A percentile compares a stretch with the other conserved stretches of the same genome.
These are phyloP conservation scores for Tenrec ecaudatus DNA, from an alignment of 2,113 vertebrate species.

Conservation along the genomic window DNA sequence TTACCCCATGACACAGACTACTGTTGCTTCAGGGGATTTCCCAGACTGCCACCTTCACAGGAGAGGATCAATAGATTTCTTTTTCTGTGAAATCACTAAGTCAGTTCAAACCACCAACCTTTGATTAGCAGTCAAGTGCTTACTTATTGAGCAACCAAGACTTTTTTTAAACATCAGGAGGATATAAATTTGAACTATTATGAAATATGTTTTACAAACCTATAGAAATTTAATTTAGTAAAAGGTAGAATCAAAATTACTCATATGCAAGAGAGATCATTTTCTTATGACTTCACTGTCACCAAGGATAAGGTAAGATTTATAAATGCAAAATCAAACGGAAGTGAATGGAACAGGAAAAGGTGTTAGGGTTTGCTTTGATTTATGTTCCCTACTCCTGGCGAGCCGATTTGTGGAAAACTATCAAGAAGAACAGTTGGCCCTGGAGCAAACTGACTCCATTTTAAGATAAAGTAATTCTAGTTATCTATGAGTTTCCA, in stretches of 20 bases:
- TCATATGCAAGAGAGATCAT: not conserved
- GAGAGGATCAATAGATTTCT: too few relatives aligned
- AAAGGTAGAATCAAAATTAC: not conserved
- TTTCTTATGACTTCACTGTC: not conserved
- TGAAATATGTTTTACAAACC: too few relatives aligned
- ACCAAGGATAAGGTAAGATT: not conserved
- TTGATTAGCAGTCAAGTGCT: too few relatives aligned
- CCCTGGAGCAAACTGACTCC: slow-evolving; percentile 65
- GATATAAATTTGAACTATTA: too few relatives aligned
- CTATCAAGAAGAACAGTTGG: slow-evolving; percentile 65
- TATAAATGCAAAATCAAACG: not conserved
- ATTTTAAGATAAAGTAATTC: slow-evolving; percentile 80
- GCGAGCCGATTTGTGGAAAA: slow-evolving; percentile 70
- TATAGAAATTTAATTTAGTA: too few relatives aligned
- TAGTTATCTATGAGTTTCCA: slow-evolving; percentile 76
- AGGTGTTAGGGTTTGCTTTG: slow-evolving; percentile 18
- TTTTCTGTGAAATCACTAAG: too few relatives aligned
- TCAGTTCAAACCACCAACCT: too few relatives aligned
- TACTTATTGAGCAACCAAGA: too few relatives aligned
- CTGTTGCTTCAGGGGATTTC: too few relatives aligned
- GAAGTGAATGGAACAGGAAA: not conserved
- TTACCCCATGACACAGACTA: too few relatives aligned
- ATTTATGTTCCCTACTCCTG: slow-evolving; percentile 25
- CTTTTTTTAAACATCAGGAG: too few relatives aligned
- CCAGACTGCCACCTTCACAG: too few relatives aligned